Percentiles rank a stretch among this genome's conserved stretches.
These are phyloP conservation scores for Megastigmus dorsalis DNA, from an alignment of 2,888 invertebrate species.

Conservation along the genomic window DNA sequence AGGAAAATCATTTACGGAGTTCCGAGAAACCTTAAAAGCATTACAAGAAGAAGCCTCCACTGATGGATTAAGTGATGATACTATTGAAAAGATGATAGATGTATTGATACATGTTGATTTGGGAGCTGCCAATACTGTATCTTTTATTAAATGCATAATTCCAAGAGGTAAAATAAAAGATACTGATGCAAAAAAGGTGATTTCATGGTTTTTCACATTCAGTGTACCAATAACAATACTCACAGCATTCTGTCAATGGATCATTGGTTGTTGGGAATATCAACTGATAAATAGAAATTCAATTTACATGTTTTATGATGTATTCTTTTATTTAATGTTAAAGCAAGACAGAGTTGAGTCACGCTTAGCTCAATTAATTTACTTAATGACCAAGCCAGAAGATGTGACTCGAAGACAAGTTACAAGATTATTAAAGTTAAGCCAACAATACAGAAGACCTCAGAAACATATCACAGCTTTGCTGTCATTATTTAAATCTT, in stretches of 20 bases:
- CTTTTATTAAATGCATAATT: constrained; percentile 67
- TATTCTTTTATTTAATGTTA: constrained; percentile 64
- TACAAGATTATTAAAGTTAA: constrained; percentile 60
- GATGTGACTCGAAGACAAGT: constrained; percentile 70
- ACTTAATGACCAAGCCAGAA: constrained; percentile 68
- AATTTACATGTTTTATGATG: constrained; percentile 66
- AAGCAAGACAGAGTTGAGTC: constrained; percentile 63
- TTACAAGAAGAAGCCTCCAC: constrained; percentile 59
- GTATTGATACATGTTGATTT: constrained; percentile 60
- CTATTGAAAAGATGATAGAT: constrained; percentile 58
- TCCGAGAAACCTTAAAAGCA: constrained; percentile 52
- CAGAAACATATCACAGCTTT: constrained; percentile 66
- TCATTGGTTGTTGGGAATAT: constrained; percentile 66
- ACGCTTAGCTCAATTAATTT: constrained; percentile 65
- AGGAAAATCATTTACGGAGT: constrained; percentile 52
- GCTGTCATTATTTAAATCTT: constrained; percentile 71
- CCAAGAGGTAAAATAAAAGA: constrained; percentile 61
- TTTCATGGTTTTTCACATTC: constrained; percentile 61
- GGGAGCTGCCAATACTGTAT: constrained; percentile 56
- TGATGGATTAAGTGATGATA: constrained; percentile 60
- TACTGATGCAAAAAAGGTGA: constrained; percentile 57
- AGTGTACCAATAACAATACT: constrained; percentile 60
- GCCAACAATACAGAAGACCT: constrained; percentile 57
- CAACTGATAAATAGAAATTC: constrained; percentile 63
- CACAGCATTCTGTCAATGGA: constrained; percentile 64